Conservation (phyloP, 2,888 invertebrate genomes). For the Drosophila prolongata region DNA sequence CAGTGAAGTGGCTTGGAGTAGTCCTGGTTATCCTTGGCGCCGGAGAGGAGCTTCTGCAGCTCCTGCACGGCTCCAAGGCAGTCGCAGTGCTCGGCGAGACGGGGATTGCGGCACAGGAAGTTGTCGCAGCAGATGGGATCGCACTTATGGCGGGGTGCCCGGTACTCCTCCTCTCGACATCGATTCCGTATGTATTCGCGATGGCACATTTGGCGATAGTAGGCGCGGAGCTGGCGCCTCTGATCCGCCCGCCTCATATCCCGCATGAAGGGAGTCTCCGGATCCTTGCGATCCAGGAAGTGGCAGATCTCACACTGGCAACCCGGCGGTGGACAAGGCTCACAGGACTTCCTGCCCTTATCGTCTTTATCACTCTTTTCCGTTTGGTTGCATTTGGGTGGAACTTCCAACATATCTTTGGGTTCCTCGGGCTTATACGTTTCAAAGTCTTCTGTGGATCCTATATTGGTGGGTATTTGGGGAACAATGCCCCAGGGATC, state of each 20-base stretch:
- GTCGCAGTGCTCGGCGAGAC: constrained; percentile 46
- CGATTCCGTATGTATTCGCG: constrained; percentile 5
- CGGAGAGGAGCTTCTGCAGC: constrained; percentile 26
- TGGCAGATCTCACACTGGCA: constrained; percentile 39
- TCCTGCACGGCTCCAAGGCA: constrained; percentile 47
- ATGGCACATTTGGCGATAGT: constrained; percentile 24
- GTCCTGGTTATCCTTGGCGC: not conserved
- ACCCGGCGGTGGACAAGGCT: constrained; percentile 5
- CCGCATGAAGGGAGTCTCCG: constrained; percentile 37
- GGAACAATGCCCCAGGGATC: too few species aligned
- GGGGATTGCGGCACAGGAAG: constrained; percentile 39
- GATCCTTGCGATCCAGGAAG: constrained; percentile 13
- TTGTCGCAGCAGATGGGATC: constrained; percentile 43
- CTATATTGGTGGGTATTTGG: not conserved
- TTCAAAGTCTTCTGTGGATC: not conserved
- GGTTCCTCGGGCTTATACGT: not conserved
- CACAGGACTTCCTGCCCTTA: not conserved
- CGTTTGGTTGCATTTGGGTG: not conserved
- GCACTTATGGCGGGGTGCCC: constrained; percentile 29
- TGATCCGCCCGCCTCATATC: constrained; percentile 32
- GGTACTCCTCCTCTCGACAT: constrained; percentile 1
- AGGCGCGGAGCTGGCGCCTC: constrained; percentile 21
- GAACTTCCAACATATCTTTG: not conserved
- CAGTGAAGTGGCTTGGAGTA: not conserved
- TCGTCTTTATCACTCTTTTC: not conserved